phyloP scores from a whole-genome alignment of 23 tunicate genomes.

The Trididemnum miniatum region DNA sequence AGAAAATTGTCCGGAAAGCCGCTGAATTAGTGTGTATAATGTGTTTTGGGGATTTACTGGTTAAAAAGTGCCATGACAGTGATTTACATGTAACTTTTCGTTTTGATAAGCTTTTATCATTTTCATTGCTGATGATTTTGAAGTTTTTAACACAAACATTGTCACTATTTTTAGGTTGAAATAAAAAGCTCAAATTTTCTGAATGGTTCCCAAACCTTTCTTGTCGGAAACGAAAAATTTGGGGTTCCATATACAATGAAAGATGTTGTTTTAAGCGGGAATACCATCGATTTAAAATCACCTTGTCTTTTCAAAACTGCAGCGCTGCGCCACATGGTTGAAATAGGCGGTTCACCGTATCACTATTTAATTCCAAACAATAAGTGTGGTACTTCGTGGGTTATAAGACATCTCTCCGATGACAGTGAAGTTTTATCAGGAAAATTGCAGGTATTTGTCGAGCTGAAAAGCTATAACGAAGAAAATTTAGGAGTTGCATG shows the following conservation, averaged over 20 bases:
- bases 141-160: no score
- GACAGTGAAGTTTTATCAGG: slow-evolving; percentile 36
- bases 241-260: slow-evolving; percentile 78
- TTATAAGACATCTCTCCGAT: slow-evolving; percentile 29
- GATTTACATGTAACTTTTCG: no score
- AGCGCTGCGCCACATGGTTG: slow-evolving; percentile 18
- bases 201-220: neutral
- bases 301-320: slow-evolving; percentile 43
- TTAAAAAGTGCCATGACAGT: no score
- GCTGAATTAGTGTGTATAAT: no score
- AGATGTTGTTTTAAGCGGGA: neutral
- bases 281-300: neutral
- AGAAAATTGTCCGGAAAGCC: no score
- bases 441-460: slow-evolving; percentile 34
- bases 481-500: no score
- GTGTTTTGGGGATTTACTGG: no score
- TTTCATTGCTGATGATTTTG: no score
- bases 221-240: slow-evolving; percentile 44
- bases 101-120: no score
- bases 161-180: slow-evolving; percentile 25
- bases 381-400: slow-evolving; percentile 64
- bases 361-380: slow-evolving; percentile 64
- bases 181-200: neutral
- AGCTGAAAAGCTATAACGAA: no score
- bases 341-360: slow-evolving; percentile 70